Percentiles rank a stretch among this genome's conserved stretches.
Conservation (phyloP, 2,888 invertebrate genomes). For the Pteria penguin region DNA sequence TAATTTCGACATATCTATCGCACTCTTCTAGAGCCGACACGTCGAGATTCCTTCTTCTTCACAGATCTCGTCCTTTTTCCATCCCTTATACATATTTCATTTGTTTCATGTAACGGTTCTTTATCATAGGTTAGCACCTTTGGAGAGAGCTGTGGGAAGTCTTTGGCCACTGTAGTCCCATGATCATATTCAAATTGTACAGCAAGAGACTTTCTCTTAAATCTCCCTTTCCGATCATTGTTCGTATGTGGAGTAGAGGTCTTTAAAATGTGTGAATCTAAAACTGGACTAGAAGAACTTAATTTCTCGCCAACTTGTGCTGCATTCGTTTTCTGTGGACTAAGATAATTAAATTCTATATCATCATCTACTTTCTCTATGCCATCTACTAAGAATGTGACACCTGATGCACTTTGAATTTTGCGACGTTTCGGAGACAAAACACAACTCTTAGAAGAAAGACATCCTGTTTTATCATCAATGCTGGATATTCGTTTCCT, state of each 20-base stretch:
- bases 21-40: too few relatives aligned
- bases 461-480: background rate
- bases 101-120: too few relatives aligned
- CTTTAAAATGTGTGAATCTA: background rate
- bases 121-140: too few relatives aligned
- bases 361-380: slow-evolving; percentile 56
- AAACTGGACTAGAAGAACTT: background rate
- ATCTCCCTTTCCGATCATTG: background rate
- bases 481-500: slow-evolving; percentile 12
- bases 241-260: background rate
- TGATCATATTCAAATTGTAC: too few relatives aligned
- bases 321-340: slow-evolving; percentile 54
- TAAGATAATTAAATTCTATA: slow-evolving; percentile 61
- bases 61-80: too few relatives aligned
- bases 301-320: background rate
- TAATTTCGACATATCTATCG: too few relatives aligned
- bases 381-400: background rate
- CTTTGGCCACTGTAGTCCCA: too few relatives aligned
- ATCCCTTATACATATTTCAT: too few relatives aligned
- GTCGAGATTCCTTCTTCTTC: too few relatives aligned
- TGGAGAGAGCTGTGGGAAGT: too few relatives aligned
- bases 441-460: background rate
- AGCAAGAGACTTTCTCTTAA: background rate
- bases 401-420: background rate
- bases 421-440: slow-evolving; percentile 30